These are phyloP conservation scores for Chloroceryle amazona DNA, from an alignment of 2,797 vertebrate genomes.

Conservation along the genomic window DNA sequence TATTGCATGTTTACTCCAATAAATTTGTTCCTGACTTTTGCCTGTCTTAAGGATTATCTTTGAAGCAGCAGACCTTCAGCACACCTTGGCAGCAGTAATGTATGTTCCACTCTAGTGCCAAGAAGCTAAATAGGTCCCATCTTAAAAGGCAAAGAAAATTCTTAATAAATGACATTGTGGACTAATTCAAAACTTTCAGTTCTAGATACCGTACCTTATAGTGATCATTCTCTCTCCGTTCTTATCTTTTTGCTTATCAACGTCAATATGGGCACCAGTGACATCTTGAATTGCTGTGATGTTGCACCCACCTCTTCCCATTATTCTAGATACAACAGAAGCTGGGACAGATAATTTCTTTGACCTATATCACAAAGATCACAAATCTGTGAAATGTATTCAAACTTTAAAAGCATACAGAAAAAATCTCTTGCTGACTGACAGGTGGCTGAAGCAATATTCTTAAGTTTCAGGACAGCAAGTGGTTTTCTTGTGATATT, in stretches of 20 bases:
- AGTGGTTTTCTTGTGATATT: background rate
- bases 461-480: background rate
- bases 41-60: background rate
- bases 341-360: slow-evolving; percentile 99
- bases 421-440: background rate
- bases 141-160: background rate
- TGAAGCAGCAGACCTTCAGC: background rate
- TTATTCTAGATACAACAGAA: slow-evolving; percentile 97
- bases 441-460: background rate
- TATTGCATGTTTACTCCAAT: background rate
- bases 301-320: slow-evolving; percentile 98
- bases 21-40: background rate
- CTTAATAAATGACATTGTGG: background rate
- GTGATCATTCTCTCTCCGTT: slow-evolving; percentile 99
- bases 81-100: background rate
- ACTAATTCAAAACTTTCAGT: background rate
- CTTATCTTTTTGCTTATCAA: slow-evolving; percentile 99
- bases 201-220: slow-evolving; percentile 88
- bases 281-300: slow-evolving; percentile 99
- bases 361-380: slow-evolving; percentile 86
- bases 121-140: background rate
- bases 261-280: slow-evolving; percentile 98
- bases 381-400: slow-evolving; percentile 29
- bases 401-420: background rate
- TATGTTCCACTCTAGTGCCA: background rate